Conservation (phyloP, 2,797 vertebrate genomes). For the Coregonus suidteri region DNA sequence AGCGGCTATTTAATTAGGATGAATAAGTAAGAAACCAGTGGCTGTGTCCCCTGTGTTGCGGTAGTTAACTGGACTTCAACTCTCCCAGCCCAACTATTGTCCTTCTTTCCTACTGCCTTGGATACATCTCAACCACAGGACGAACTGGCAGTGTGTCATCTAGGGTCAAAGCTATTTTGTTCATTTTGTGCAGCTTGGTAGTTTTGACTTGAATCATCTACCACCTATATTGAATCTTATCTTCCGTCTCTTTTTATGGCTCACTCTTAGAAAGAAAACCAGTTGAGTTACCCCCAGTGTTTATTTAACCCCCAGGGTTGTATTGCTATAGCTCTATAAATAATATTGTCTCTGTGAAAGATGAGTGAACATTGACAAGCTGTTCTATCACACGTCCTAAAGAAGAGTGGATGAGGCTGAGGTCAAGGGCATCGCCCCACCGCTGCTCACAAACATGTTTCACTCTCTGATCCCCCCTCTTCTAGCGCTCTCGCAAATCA, state of each 20-base stretch:
- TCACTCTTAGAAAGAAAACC: not conserved
- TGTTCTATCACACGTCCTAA: not conserved
- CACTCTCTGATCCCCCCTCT: not conserved
- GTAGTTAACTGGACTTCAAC: conserved; percentile 26
- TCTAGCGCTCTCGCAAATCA: too few species aligned
- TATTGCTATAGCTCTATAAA: not conserved
- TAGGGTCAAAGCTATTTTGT: too few species aligned
- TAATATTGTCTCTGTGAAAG: not conserved
- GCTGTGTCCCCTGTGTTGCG: conserved; percentile 18
- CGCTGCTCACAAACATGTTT: conserved; percentile 4
- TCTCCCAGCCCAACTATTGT: not conserved
- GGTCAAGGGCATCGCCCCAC: not conserved
- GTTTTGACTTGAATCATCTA: not conserved
- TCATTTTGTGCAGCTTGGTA: not conserved
- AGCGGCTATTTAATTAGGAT: conserved; percentile 67
- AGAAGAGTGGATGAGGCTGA: not conserved
- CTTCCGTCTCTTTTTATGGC: not conserved
- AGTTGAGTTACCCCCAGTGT: not conserved
- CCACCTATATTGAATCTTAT: not conserved
- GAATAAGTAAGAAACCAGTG: conserved; percentile 59
- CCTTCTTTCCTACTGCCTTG: not conserved
- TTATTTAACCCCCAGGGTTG: not conserved
- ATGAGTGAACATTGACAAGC: too few species aligned
- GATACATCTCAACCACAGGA: not conserved
- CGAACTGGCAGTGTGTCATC: too few species aligned